Conservation (phyloP, 1,140 invertebrate genomes). For the Gonatopus flavifemur region DNA sequence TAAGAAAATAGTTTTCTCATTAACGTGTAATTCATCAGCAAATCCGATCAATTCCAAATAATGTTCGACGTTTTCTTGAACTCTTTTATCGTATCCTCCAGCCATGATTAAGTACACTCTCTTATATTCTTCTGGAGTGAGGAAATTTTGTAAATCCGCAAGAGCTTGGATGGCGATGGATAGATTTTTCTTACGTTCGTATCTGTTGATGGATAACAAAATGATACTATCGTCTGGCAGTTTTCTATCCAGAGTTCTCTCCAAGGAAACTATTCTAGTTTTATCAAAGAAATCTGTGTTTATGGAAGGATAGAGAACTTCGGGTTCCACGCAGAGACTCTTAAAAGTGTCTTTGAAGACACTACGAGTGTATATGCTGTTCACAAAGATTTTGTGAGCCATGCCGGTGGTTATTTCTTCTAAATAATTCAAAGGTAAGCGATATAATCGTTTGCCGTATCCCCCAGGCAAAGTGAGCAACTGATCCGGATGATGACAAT, state of each 20-base stretch:
- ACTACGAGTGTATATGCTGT: constrained; percentile 87
- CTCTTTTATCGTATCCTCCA: constrained; percentile 92
- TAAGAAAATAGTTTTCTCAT: constrained; percentile 79
- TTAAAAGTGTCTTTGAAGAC: constrained; percentile 87
- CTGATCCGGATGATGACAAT: constrained; percentile 98
- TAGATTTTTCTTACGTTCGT: constrained; percentile 96
- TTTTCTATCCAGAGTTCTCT: constrained; percentile 50
- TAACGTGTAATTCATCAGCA: constrained; percentile 67
- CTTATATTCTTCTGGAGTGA: constrained; percentile 62
- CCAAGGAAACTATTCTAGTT: constrained; percentile 56
- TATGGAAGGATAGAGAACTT: constrained; percentile 93
- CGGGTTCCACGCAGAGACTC: constrained; percentile 66
- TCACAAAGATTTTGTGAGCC: constrained; percentile 90
- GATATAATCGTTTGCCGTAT: constrained; percentile 77
- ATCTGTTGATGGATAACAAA: constrained; percentile 95
- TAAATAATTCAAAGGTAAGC: constrained; percentile 86
- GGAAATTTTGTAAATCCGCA: constrained; percentile 63
- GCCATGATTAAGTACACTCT: constrained; percentile 87
- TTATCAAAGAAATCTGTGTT: constrained; percentile 78
- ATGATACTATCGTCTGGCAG: constrained; percentile 62
- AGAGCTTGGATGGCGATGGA: constrained; percentile 81
- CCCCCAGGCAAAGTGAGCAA: constrained; percentile 73
- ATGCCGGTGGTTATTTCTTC: constrained; percentile 86
- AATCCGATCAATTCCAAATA: constrained; percentile 75
- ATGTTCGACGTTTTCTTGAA: constrained; percentile 88